These are phyloP conservation scores for Scaptomyza graminum DNA, from an alignment of 1,140 invertebrate genomes.

Conservation along the genomic window DNA sequence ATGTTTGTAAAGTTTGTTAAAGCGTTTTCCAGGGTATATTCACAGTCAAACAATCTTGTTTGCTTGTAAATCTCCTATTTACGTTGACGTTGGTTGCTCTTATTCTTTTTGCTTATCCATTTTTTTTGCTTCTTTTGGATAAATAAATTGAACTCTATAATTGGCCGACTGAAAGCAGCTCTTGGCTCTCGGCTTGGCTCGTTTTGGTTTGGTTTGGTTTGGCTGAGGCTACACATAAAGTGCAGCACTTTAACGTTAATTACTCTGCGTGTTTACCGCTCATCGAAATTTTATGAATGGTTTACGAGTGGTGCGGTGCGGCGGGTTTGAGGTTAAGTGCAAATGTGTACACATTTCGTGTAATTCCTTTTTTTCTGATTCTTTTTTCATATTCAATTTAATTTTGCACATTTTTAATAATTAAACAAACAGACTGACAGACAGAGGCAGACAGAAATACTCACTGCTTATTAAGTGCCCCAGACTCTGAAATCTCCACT, in stretches of 20 bases:
- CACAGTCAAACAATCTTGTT: background rate
- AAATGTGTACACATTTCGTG: slow-evolving; percentile 63
- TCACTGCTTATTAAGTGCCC: slow-evolving; percentile 28
- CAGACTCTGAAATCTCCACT: slow-evolving; percentile 29
- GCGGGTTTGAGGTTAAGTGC: slow-evolving; percentile 68
- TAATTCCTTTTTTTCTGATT: background rate
- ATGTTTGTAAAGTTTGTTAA: too few species aligned
- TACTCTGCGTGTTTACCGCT: slow-evolving; percentile 80
- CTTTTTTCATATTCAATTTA: slow-evolving; percentile 48
- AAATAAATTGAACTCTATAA: slow-evolving; percentile 78
- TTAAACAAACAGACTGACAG: slow-evolving; percentile 43
- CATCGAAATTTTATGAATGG: slow-evolving; percentile 80
- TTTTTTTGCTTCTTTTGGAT: slow-evolving; percentile 42
- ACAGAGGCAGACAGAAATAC: slow-evolving; percentile 13
- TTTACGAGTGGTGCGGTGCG: slow-evolving; percentile 15
- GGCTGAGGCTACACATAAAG: slow-evolving; percentile 54
- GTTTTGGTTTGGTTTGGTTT: background rate
- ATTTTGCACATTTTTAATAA: slow-evolving; percentile 76
- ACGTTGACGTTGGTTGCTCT: slow-evolving; percentile 13
- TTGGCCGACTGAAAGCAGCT: slow-evolving; percentile 60
- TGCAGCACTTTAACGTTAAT: slow-evolving; percentile 75
- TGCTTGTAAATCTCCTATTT: background rate
- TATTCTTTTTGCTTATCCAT: slow-evolving; percentile 24
- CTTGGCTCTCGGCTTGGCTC: too few species aligned
- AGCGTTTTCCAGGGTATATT: background rate